phyloP scores from a whole-genome alignment of 2,888 invertebrate species.

The Trichogramma dendrolimi region DNA sequence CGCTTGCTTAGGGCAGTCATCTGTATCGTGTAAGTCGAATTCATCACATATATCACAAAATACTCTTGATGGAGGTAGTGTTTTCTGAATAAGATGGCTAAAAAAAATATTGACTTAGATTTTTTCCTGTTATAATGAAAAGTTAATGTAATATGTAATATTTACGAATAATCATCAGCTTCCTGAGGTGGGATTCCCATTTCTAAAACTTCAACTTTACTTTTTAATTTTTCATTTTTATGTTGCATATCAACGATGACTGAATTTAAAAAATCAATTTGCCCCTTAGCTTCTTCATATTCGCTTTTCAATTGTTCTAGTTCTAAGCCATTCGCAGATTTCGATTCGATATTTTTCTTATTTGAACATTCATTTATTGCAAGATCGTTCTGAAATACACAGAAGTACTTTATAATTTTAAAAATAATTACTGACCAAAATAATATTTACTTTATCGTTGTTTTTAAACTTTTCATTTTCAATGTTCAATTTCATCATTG shows the following conservation, averaged over 20 bases:
- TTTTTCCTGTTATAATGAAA: background rate
- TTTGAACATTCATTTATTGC: slow-evolving; percentile 19
- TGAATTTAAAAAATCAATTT: slow-evolving; percentile 89
- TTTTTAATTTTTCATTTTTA: slow-evolving; percentile 80
- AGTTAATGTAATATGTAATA: slow-evolving; percentile 18
- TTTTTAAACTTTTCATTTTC: slow-evolving; percentile 43
- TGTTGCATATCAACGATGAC: slow-evolving; percentile 94
- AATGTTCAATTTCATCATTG: slow-evolving; percentile 37
- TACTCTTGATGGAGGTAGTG: slow-evolving; percentile 74
- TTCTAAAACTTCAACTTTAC: slow-evolving; percentile 75
- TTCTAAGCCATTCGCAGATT: slow-evolving; percentile 15
- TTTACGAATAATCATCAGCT: slow-evolving; percentile 54
- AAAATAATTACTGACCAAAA: slow-evolving; percentile 20
- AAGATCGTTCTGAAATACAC: slow-evolving; percentile 16
- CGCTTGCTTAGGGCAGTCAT: slow-evolving; percentile 89
- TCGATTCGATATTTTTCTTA: slow-evolving; percentile 25
- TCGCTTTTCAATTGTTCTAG: slow-evolving; percentile 56
- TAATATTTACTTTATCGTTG: slow-evolving; percentile 33
- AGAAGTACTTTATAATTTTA: background rate
- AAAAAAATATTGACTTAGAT: slow-evolving; percentile 6
- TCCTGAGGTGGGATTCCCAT: slow-evolving; percentile 57
- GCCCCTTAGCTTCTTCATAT: slow-evolving; percentile 64
- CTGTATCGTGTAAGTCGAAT: slow-evolving; percentile 95
- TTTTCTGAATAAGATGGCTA: slow-evolving; percentile 46
- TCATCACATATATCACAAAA: slow-evolving; percentile 98